phyloP scores from a whole-genome alignment of 2,113 vertebrate species.

The Anhinga anhinga region DNA sequence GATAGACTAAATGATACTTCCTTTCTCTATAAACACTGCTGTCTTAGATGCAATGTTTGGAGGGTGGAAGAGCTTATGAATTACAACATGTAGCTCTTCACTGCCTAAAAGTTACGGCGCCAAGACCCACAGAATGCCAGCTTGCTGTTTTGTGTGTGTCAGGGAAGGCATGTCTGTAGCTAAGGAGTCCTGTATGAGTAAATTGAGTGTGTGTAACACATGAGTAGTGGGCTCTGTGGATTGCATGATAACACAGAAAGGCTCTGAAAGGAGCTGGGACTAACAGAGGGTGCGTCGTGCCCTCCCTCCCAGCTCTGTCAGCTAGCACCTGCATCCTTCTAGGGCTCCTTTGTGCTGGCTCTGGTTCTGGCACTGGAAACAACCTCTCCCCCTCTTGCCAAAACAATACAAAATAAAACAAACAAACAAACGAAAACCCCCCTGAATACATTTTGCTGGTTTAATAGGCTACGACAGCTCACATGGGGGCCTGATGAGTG shows the following conservation, averaged over 20 bases:
- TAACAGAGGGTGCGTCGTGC: accelerated
- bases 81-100: not conserved
- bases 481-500: not conserved
- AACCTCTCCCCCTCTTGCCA: not conserved
- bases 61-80: not conserved
- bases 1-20: not conserved
- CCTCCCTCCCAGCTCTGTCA: not conserved
- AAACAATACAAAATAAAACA: not conserved
- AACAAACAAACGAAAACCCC: not conserved
- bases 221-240: not conserved
- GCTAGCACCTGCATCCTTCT: not conserved
- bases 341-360: not conserved
- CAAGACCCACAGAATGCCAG: not conserved
- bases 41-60: not conserved
- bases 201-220: accelerated
- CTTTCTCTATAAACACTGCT: not conserved
- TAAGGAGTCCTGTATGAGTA: not conserved
- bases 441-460: not conserved
- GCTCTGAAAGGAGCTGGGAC: not conserved
- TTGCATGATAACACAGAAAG: not conserved
- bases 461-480: not conserved
- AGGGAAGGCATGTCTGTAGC: not conserved
- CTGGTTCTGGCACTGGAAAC: not conserved
- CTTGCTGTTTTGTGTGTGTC: not conserved
- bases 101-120: not conserved